A percentile compares a stretch with the other conserved stretches of the same genome.
phyloP scores from a whole-genome alignment of 92 coral and sea anemone species.

The Bergia puertoricense region DNA sequence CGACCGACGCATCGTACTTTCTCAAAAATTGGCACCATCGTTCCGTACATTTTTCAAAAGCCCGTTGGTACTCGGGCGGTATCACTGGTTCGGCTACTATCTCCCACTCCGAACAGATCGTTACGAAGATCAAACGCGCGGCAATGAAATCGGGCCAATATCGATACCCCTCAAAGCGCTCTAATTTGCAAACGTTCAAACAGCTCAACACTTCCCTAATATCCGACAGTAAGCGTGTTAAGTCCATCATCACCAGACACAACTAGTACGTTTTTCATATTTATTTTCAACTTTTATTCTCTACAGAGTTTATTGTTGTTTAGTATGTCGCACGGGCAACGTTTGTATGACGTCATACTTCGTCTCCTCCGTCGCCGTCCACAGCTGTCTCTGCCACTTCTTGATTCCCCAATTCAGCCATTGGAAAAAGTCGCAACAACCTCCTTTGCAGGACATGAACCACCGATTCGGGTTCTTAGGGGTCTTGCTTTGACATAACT shows the following conservation, averaged over 20 bases:
- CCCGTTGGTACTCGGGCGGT: not conserved
- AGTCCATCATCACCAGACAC: conserved; percentile 14
- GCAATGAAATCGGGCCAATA: conserved; percentile 11
- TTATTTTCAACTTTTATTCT: conserved; percentile 2
- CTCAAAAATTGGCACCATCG: not conserved
- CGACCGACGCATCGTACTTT: conserved; percentile 9
- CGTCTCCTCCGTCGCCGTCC: conserved; percentile 10
- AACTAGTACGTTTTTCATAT: conserved; percentile 6
- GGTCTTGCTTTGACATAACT: too few species aligned
- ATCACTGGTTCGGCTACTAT: not conserved
- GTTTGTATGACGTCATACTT: not conserved
- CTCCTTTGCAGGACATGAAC: conserved; percentile 1
- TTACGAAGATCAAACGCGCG: conserved; percentile 15
- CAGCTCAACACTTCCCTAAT: conserved; percentile 1
- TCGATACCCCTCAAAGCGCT: conserved; percentile 6
- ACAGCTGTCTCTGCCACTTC: conserved; percentile 15
- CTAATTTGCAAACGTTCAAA: conserved; percentile 9
- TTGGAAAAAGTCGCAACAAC: conserved; percentile 1
- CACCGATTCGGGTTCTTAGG: too few species aligned
- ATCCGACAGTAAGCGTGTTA: conserved; percentile 3
- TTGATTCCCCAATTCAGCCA: conserved; percentile 11
- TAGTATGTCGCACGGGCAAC: conserved; percentile 1
- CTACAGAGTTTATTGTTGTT: not conserved
- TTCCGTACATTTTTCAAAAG: conserved; percentile 9
- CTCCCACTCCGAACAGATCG: conserved; percentile 13